These are phyloP conservation scores for Oceanodroma tethys DNA, from an alignment of 2,113 vertebrate species.

Conservation along the genomic window DNA sequence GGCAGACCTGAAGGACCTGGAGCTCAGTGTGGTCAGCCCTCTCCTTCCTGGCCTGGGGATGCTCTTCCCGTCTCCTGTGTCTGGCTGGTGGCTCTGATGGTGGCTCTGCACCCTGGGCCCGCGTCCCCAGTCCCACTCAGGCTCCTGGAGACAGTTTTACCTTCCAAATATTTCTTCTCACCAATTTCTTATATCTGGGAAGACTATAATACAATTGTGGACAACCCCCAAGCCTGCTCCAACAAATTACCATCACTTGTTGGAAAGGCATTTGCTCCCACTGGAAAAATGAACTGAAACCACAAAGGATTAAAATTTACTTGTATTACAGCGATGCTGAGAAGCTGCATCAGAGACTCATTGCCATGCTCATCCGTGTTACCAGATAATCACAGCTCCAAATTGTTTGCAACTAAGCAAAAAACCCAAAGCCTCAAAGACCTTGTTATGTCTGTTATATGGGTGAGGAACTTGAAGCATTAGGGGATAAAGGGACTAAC, in stretches of 20 bases:
- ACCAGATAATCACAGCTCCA: background rate
- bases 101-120: background rate
- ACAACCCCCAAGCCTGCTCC: rapidly evolving
- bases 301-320: background rate
- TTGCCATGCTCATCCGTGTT: background rate
- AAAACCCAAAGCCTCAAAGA: background rate
- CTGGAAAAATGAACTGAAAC: background rate
- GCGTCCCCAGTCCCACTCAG: too few species aligned
- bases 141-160: background rate
- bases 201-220: background rate
- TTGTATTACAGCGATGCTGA: background rate
- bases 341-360: background rate
- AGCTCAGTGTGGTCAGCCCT: background rate
- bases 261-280: background rate
- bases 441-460: background rate
- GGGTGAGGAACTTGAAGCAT: background rate
- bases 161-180: background rate
- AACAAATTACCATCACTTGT: background rate
- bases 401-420: background rate
- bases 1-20: background rate
- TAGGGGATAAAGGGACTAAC: background rate
- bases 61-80: background rate
- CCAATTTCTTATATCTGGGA: background rate
- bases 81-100: background rate
- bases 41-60: background rate